Evolutionary conservation across 1,140 invertebrate genomes (phyloP), one percentile per base, ranked within the genome.

Genomic region (Scaptomyza montana): DNA sequence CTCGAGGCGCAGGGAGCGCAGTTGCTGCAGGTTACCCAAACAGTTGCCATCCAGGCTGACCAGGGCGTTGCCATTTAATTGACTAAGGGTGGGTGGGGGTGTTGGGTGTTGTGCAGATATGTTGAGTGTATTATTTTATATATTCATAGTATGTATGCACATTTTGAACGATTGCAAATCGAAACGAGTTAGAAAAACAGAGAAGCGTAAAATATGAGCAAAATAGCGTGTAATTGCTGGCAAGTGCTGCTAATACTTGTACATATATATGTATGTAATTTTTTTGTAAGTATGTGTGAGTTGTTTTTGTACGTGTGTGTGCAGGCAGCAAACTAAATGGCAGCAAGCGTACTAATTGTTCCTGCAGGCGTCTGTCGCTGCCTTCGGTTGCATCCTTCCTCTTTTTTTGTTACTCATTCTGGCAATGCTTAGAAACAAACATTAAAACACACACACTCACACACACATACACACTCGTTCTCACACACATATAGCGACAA

Each of bases 41-140:
- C 92, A 93, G 63, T 92, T 92, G 30, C 91, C 92, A 46, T 94
- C 93, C 76, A 96, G 74, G 49, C 92, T 92, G 71, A 92, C 92
- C 62, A 96, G 93, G 71, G 94, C 92, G 91, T 96, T 96, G 81
- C 94, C 94, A 73, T 94, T 94, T 80, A 96, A 90, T 85, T 96
- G 95, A 90, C 96, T 96, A 43, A 43, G 12, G 50, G 25, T 36
- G 56, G 46, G 50, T 51, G 7, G 33, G 55, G 57, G 53, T 56
- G 41, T 51, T 30, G 50, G 45, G 51, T 45, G 47, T 49, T 36
- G 33, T 9, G 33, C 33, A 56, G 49, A 46, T 63, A 62, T 19
- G 5, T 21, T 33, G 30, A 33, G 30, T 33, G 2, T 7, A 25
- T 2, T 25, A 25, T 25, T 25, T 25, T 25, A 25, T 25, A 25